phyloP scores from a whole-genome alignment of 2,888 invertebrate species.

The Ophion ellenae region DNA sequence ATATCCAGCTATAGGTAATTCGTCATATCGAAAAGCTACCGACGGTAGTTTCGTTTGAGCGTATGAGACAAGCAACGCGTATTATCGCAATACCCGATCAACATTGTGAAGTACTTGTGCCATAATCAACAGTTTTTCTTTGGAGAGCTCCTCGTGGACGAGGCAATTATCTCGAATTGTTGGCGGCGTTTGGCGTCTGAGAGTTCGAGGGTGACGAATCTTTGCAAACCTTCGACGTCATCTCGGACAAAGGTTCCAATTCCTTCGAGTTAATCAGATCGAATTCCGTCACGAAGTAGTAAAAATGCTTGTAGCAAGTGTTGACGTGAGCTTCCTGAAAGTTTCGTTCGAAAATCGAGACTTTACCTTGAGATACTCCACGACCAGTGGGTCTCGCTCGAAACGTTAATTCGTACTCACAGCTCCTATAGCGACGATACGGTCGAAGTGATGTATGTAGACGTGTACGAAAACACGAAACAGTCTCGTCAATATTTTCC shows the following conservation, averaged over 20 bases:
- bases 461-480: constrained; percentile 97
- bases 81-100: constrained; percentile 27
- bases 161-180: constrained; percentile 72
- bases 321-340: constrained; percentile 95
- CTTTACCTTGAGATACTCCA: background rate
- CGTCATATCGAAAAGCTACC: constrained; percentile 16
- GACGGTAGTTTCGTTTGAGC: constrained; percentile 35
- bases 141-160: constrained; percentile 24
- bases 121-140: constrained; percentile 49
- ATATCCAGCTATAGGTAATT: constrained; percentile 16
- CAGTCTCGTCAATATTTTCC: constrained; percentile 94
- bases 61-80: background rate
- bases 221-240: constrained; percentile 90
- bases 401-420: constrained; percentile 85
- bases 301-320: constrained; percentile 97
- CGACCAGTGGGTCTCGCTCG: background rate
- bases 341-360: background rate
- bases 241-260: constrained; percentile 92
- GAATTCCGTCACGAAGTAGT: constrained; percentile 95
- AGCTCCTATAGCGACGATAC: constrained; percentile 93
- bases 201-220: constrained; percentile 81
- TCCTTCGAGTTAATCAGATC: constrained; percentile 93
- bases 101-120: constrained; percentile 59
- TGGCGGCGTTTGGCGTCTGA: constrained; percentile 67
- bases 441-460: constrained; percentile 97